Conservation (phyloP, 2,888 invertebrate genomes). For the Troilus luridus region DNA sequence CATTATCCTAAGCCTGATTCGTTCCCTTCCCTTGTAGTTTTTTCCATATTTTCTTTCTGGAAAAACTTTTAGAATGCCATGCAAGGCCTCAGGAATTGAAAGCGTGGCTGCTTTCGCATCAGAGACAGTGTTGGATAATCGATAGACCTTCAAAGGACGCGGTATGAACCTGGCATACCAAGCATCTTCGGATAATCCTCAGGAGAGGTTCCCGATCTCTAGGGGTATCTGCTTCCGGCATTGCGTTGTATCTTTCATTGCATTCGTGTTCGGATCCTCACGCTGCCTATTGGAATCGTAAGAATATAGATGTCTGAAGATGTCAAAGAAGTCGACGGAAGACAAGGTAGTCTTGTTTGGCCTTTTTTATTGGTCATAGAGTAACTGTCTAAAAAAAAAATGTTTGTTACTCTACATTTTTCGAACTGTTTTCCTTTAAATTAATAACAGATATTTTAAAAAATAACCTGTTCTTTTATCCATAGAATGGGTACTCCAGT, state of each 20-base stretch:
- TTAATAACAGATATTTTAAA: too few species aligned
- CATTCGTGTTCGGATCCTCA: too few species aligned
- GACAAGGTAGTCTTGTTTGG: too few species aligned
- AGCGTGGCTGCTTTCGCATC: not conserved
- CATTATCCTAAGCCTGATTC: slow-evolving; percentile 22
- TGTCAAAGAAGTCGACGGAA: too few species aligned
- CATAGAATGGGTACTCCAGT: too few species aligned
- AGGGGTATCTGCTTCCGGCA: not conserved
- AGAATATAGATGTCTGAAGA: too few species aligned
- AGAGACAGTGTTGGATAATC: not conserved
- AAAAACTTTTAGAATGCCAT: not conserved
- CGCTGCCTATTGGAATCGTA: too few species aligned
- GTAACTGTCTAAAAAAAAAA: too few species aligned
- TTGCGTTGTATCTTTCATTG: not conserved
- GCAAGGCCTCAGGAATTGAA: not conserved
- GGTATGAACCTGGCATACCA: not conserved
- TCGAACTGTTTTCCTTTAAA: too few species aligned
- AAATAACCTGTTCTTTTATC: too few species aligned
- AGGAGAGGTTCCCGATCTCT: not conserved
- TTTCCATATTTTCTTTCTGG: not conserved
- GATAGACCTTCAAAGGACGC: not conserved
- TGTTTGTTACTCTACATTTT: too few species aligned
- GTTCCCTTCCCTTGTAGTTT: not conserved
- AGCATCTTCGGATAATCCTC: not conserved
- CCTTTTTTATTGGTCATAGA: too few species aligned